Percentiles rank a stretch among this genome's conserved stretches.
These are phyloP conservation scores for Butorides virescens DNA, from an alignment of 2,113 vertebrate genomes.

Conservation along the genomic window DNA sequence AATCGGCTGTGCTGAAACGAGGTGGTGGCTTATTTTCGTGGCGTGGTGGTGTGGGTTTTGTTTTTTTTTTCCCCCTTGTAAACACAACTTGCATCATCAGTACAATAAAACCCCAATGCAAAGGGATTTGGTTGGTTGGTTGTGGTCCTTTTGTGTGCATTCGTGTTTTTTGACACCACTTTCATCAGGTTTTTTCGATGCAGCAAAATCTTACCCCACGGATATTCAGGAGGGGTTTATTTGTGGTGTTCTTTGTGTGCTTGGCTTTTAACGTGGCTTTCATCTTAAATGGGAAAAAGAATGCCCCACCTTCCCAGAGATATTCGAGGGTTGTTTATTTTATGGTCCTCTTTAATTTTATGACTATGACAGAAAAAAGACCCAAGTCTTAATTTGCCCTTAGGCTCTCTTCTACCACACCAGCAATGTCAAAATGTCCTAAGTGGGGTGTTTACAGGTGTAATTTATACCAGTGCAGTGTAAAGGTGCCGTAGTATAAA, in stretches of 20 bases:
- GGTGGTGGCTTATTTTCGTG: not conserved
- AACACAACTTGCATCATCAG: conserved; percentile 33
- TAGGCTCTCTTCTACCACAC: not conserved
- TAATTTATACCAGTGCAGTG: not conserved
- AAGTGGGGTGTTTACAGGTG: not conserved
- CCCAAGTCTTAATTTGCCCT: not conserved
- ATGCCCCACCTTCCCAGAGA: conserved; percentile 30
- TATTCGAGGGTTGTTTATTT: not conserved
- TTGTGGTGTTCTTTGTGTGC: conserved; percentile 46
- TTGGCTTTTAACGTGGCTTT: conserved; percentile 21
- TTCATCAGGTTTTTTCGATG: conserved; percentile 12
- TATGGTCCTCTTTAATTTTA: conserved; percentile 7
- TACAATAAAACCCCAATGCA: not conserved
- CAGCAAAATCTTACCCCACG: conserved; percentile 35
- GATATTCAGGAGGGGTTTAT: not conserved
- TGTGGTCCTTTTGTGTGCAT: not conserved
- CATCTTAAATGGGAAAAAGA: not conserved
- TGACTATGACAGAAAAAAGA: not conserved
- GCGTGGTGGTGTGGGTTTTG: not conserved
- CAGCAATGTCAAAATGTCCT: not conserved
- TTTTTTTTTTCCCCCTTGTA: not conserved
- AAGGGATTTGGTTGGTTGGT: not conserved
- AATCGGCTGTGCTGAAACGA: not conserved
- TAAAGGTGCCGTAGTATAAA: not conserved
- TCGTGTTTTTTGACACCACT: conserved; percentile 4